phyloP scores from a whole-genome alignment of 2,113 vertebrate species.

The Syrrhaptes paradoxus region DNA sequence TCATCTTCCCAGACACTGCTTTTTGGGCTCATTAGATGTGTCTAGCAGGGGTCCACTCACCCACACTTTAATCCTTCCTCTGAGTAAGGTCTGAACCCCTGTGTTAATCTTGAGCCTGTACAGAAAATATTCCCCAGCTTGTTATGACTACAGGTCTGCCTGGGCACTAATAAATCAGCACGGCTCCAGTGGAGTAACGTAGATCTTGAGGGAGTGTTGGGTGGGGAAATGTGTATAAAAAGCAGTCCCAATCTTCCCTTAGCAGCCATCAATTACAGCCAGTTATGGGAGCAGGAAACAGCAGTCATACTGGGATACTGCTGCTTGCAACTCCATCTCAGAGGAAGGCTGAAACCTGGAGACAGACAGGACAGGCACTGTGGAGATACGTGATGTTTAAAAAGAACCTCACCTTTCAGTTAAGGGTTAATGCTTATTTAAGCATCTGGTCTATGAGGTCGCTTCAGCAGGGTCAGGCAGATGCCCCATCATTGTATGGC shows the following conservation, averaged over 20 bases:
- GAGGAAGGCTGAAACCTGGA: not conserved
- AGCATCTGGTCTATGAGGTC: not conserved
- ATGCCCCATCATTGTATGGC: not conserved
- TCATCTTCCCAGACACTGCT: not conserved
- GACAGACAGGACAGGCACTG: not conserved
- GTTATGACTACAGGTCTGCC: conserved; percentile 35
- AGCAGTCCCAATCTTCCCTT: not conserved
- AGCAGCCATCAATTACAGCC: not conserved
- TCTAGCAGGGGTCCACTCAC: not conserved
- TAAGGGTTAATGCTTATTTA: not conserved
- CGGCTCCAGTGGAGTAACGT: not conserved
- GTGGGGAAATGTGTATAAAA: conserved; percentile 23
- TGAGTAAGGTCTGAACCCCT: not conserved
- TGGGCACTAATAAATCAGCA: not conserved
- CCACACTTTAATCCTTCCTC: not conserved
- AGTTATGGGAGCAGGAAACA: not conserved
- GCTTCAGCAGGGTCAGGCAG: not conserved
- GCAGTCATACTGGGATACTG: not conserved
- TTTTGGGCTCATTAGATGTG: not conserved
- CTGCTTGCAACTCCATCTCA: not conserved
- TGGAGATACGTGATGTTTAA: not conserved
- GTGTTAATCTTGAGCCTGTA: not conserved
- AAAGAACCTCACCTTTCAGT: not conserved
- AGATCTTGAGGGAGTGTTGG: not conserved
- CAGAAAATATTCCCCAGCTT: conserved; percentile 24